These are phyloP conservation scores for Eledona agricola DNA, from an alignment of 2,888 invertebrate genomes.

Conservation along the genomic window DNA sequence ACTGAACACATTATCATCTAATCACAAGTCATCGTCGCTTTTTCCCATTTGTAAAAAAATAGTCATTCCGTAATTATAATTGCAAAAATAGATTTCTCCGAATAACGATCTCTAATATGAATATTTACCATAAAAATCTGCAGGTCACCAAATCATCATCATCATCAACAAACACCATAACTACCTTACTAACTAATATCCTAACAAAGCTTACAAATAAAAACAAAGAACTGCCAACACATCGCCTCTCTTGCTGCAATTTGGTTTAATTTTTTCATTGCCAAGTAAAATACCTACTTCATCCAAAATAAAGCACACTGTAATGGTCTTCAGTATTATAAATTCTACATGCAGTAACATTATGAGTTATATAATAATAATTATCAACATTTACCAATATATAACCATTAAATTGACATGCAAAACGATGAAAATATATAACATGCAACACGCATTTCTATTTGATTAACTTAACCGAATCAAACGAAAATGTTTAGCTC, in stretches of 20 bases:
- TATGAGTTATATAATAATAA: constrained; percentile 8
- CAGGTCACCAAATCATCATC: constrained; percentile 12
- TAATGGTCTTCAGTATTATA: constrained; percentile 13
- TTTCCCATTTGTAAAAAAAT: constrained; percentile 22
- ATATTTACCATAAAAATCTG: constrained; percentile 1
- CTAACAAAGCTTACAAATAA: constrained; percentile 15
- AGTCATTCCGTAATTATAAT: constrained; percentile 9
- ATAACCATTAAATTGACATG: constrained; percentile 25
- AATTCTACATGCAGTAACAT: constrained; percentile 18
- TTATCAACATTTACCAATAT: constrained; percentile 22
- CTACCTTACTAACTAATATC: constrained; percentile 10
- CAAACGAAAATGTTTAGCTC: too few species aligned
- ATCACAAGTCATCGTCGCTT: constrained; percentile 26
- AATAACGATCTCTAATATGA: constrained; percentile 5
- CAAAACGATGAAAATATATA: constrained; percentile 22
- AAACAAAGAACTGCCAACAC: constrained; percentile 16
- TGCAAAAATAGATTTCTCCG: constrained; percentile 22
- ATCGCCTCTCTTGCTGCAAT: constrained; percentile 10
- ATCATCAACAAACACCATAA: constrained; percentile 5
- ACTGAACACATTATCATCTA: constrained; percentile 50
- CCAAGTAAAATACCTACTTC: constrained; percentile 30
- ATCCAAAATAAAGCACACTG: constrained; percentile 26
- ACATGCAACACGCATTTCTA: constrained; percentile 12
- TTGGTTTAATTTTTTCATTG: constrained; percentile 14
- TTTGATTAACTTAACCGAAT: too few species aligned